Conservation (phyloP, 2,113 vertebrate species). For the Oreochromis aureus region DNA sequence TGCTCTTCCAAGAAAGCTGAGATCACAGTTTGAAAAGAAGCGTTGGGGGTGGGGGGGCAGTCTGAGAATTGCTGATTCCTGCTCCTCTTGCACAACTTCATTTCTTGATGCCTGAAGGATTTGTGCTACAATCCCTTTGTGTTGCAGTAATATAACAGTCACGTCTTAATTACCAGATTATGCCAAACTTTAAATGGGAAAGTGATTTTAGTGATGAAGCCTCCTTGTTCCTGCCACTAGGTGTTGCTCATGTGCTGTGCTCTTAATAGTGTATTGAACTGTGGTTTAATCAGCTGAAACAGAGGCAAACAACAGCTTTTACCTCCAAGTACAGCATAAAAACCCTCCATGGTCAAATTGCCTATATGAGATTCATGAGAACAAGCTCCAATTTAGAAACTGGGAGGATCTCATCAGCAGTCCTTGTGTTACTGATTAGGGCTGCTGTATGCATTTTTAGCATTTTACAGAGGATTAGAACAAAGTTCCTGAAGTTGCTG, state of each 20-base stretch:
- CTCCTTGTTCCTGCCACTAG: conserved; percentile 6
- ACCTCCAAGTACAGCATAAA: not conserved
- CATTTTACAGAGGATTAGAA: not conserved
- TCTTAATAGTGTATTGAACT: not conserved
- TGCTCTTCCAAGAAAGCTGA: not conserved
- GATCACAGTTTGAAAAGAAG: not conserved
- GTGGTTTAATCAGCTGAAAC: not conserved
- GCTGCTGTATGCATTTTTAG: not conserved
- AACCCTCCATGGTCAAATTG: not conserved
- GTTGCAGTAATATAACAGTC: not conserved
- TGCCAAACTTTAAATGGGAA: not conserved
- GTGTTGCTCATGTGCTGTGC: not conserved
- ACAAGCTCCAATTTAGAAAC: not conserved
- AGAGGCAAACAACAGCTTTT: not conserved
- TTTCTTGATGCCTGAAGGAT: not conserved
- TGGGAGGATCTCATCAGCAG: not conserved
- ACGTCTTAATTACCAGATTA: not conserved
- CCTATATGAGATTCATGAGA: not conserved
- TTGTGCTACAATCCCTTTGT: not conserved
- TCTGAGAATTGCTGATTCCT: not conserved
- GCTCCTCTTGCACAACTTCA: not conserved
- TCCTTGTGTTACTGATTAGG: not conserved
- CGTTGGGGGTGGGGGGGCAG: not conserved
- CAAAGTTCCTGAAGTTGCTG: not conserved
- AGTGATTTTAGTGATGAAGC: not conserved